Percentiles rank a stretch among this genome's conserved stretches.
Conservation (phyloP, 2,797 vertebrate genomes). For the Ataeniobius toweri region DNA sequence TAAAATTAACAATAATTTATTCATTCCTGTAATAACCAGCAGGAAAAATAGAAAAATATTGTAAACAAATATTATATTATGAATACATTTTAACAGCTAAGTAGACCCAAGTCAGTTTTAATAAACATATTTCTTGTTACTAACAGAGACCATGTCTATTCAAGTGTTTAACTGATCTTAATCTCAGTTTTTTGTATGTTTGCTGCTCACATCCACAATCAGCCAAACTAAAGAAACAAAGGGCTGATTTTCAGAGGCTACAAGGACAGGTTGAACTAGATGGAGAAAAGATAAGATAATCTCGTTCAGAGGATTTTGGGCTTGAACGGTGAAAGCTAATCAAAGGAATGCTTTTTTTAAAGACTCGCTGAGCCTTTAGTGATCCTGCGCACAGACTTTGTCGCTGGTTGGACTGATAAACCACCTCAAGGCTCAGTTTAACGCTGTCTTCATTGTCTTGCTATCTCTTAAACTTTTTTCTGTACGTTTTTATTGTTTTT, state of each 20-base stretch:
- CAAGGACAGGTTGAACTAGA: neutral
- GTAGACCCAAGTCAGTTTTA: neutral
- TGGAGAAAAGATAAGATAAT: neutral
- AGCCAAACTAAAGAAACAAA: neutral
- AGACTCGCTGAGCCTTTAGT: neutral
- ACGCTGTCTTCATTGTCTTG: neutral
- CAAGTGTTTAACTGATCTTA: neutral
- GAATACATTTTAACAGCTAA: neutral
- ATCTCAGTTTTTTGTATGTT: neutral
- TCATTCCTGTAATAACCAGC: too few relatives aligned
- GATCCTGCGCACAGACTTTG: neutral
- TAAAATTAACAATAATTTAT: neutral
- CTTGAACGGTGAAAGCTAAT: neutral
- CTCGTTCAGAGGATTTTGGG: neutral
- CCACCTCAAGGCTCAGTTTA: neutral
- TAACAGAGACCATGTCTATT: neutral
- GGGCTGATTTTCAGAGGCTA: neutral
- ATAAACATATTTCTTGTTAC: neutral
- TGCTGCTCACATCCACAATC: neutral
- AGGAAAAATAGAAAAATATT: too few relatives aligned
- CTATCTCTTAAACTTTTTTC: too few relatives aligned
- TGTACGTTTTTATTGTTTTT: too few relatives aligned
- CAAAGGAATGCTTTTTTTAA: neutral
- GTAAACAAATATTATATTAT: too few relatives aligned
- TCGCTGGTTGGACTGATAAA: neutral